Base-by-base conservation (phyloP, 1,140 invertebrate species). In the Rhyacophila brunnea region DNA sequence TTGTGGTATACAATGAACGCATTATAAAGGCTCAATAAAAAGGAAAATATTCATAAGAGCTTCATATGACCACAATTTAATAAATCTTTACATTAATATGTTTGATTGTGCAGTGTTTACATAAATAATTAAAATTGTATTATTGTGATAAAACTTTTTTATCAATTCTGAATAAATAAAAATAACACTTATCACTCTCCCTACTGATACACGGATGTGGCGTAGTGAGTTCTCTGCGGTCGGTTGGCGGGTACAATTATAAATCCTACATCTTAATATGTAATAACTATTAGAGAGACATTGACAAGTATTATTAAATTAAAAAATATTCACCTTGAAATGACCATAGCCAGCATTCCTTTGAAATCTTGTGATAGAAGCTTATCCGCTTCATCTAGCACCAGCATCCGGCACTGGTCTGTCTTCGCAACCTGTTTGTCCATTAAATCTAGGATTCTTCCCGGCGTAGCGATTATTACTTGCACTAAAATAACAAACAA, bases 321-420 rank as follows among this genome's bases (percentile, higher is more conserved):
- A n/a, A n/a, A n/a, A n/a, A n/a, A n/a, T n/a, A n/a, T n/a, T n/a
- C 68, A 83, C 82, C 89, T 88, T 67, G 87, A 85, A 78, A 99
- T 98, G 66, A 99, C 91, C 79, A 90, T 91, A 83, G 99, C 96
- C 69, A 98, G 82, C 92, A 99, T 97, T 71, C 95, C 95, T 80
- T 98, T 96, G 75, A 99, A 99, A 83, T 99, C 97, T 85, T 98
- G 95, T 62, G 96, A 98, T 50, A 99, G 83, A 64, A 99, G 84
- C 80, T 99, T 99, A 78, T 99, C 97, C 66, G 97, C 97, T 84
- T 99, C 98, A 82, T 99, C 98, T 67, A 99, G 83, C 67, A 99
- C 95, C 68, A 99, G 82, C 78, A 96, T 97, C 78, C 89, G 90
- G 84, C 97, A 99, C 64, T 95, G 86, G 65, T 95, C 89, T 86